Percentiles rank a stretch among this genome's conserved stretches.
phyloP scores from a whole-genome alignment of 2,113 vertebrate species.

The Tapirus terrestris region DNA sequence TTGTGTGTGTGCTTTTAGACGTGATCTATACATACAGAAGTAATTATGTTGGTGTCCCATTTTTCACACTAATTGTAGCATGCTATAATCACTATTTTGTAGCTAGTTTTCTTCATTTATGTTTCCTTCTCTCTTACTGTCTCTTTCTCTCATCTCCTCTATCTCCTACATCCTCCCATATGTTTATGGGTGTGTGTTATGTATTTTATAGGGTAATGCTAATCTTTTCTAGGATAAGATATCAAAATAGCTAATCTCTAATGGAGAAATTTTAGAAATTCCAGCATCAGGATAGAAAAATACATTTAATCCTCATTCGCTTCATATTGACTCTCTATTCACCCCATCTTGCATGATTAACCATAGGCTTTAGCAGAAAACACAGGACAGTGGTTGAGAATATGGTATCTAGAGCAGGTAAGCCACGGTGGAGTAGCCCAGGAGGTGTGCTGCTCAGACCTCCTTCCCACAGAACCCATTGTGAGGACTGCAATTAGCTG shows the following conservation, averaged over 20 bases:
- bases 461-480: neutral
- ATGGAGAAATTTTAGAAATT: neutral
- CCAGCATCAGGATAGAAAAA: neutral
- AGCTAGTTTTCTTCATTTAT: neutral
- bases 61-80: neutral
- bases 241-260: neutral
- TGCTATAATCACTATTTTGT: neutral
- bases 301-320: neutral
- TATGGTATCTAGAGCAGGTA: neutral
- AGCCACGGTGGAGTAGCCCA: rapidly evolving
- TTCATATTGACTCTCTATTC: neutral
- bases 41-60: neutral
- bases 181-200: neutral
- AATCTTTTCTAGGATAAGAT: neutral
- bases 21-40: neutral
- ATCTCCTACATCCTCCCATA: neutral
- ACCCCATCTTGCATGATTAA: neutral
- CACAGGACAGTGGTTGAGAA: neutral
- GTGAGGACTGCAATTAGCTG: neutral
- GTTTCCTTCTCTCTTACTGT: neutral
- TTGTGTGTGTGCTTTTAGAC: neutral
- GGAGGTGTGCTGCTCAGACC: neutral
- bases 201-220: neutral
- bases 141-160: no score
- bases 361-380: neutral